Evolutionary conservation across 2,113 vertebrate species (phyloP).

Genomic region (Dromas ardeola): DNA sequence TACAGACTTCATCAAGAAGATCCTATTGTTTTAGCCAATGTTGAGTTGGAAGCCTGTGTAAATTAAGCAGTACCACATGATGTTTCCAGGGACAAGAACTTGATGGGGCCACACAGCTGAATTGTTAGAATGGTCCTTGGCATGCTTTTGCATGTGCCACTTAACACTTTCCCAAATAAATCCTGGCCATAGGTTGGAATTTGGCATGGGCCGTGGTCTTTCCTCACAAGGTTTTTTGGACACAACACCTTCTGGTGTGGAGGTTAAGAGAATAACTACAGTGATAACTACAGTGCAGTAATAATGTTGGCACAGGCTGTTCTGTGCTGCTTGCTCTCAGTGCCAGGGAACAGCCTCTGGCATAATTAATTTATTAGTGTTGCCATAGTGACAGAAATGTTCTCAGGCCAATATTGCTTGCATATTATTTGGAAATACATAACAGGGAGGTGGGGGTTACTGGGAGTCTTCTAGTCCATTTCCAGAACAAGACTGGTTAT

Average conservation of each 20-base stretch:
- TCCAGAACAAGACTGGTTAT: background rate
- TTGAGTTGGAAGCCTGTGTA: background rate
- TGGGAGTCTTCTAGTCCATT: background rate
- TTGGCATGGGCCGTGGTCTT: background rate
- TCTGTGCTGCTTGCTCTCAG: background rate
- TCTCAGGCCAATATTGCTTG: background rate
- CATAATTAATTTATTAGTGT: constrained; percentile 29
- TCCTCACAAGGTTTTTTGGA: background rate
- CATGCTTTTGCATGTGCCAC: background rate
- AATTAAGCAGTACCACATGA: background rate
- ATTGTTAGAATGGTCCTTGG: background rate
- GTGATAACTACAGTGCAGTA: background rate
- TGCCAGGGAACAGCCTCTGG: background rate
- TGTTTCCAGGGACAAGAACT: background rate
- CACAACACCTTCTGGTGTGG: background rate
- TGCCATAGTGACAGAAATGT: constrained; percentile 20
- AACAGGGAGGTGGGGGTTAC: background rate
- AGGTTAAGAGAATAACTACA: background rate
- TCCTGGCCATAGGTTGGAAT: background rate
- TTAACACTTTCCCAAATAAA: background rate
- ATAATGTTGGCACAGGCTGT: background rate
- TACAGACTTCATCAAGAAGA: background rate
- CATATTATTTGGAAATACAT: background rate
- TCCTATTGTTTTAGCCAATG: background rate
- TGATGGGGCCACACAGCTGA: background rate